These are phyloP conservation scores for Contarinia nasturtii DNA, from an alignment of 1,140 invertebrate genomes.

Conservation along the genomic window DNA sequence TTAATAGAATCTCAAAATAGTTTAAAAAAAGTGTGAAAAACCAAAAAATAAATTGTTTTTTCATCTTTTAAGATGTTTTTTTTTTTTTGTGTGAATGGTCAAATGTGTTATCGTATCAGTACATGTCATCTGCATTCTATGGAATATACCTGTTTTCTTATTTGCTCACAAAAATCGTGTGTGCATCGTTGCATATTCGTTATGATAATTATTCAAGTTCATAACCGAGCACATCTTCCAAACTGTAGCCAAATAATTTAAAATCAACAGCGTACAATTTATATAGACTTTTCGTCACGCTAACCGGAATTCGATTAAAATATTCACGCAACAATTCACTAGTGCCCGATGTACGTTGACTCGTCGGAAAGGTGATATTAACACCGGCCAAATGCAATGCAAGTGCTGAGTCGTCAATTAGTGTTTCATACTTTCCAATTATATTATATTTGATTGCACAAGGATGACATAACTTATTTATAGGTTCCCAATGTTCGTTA, in stretches of 20 bases:
- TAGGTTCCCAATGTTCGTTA: constrained; percentile 82
- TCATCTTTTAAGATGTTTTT: too few species aligned
- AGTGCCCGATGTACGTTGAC: constrained; percentile 40
- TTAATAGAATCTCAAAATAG: too few species aligned
- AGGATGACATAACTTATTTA: constrained; percentile 65
- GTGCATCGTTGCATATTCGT: background rate
- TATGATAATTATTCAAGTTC: constrained; percentile 28
- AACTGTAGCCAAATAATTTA: constrained; percentile 57
- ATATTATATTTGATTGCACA: constrained; percentile 78
- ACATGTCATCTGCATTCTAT: background rate
- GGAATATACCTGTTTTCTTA: background rate
- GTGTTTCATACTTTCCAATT: constrained; percentile 61
- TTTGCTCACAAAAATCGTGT: background rate
- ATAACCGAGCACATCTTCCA: constrained; percentile 51
- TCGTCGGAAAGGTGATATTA: constrained; percentile 40
- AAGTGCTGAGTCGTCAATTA: constrained; percentile 46
- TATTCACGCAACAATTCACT: constrained; percentile 46
- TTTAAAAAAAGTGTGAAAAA: too few species aligned
- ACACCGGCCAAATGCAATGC: constrained; percentile 43
- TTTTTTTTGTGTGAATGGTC: too few species aligned
- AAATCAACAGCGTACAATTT: constrained; percentile 62
- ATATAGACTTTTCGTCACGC: constrained; percentile 46
- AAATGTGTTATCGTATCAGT: too few species aligned
- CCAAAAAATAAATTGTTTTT: too few species aligned
- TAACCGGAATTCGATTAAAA: constrained; percentile 47